Conservation (phyloP, 2,113 vertebrate genomes). For the Taxidea taxus region DNA sequence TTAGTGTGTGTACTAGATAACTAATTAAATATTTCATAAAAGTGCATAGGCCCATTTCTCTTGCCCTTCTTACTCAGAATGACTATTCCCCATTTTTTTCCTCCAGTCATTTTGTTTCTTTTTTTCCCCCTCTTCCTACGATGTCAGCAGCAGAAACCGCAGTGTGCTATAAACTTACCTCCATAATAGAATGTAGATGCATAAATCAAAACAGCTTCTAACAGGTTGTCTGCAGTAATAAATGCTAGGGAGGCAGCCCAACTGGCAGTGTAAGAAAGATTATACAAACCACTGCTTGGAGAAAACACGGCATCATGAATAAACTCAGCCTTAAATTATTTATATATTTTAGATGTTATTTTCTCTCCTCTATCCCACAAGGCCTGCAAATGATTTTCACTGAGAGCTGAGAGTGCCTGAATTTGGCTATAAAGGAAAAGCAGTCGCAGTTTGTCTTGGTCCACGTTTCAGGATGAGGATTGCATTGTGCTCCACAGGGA, state of each 20-base stretch:
- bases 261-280: constrained; percentile 70
- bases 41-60: not conserved
- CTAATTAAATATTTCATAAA: not conserved
- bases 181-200: constrained; percentile 65
- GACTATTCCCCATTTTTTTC: not conserved
- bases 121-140: not conserved
- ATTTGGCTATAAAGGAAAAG: constrained; percentile 71
- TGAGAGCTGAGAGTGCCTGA: constrained; percentile 59
- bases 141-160: constrained; percentile 18
- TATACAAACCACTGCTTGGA: constrained; percentile 73
- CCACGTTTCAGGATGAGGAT: not conserved
- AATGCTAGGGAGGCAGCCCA: constrained; percentile 35
- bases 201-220: constrained; percentile 75
- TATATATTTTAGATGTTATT: constrained; percentile 78
- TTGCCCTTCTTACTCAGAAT: not conserved
- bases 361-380: constrained; percentile 66
- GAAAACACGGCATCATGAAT: constrained; percentile 70
- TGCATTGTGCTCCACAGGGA: rapidly evolving
- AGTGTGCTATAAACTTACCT: constrained; percentile 64
- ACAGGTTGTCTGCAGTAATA: constrained; percentile 68
- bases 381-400: constrained; percentile 66
- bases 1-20: not conserved
- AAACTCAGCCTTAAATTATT: constrained; percentile 82
- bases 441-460: constrained; percentile 48
- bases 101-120: not conserved